These are phyloP conservation scores for Coenonympha arcania DNA, from an alignment of 2,888 invertebrate species.

Conservation along the genomic window DNA sequence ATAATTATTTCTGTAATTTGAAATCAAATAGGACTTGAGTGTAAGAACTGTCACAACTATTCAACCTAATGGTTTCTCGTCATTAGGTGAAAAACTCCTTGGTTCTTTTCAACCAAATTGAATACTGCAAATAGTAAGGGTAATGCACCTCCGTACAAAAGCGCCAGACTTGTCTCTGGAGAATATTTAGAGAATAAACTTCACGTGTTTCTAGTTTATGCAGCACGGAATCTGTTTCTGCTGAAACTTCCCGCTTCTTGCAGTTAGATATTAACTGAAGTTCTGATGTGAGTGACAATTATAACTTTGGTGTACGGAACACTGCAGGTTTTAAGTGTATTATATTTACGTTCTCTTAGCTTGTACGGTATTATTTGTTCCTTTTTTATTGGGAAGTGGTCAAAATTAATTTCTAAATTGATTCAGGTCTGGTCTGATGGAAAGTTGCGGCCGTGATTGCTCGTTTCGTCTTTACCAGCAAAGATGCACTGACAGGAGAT, in stretches of 20 bases:
- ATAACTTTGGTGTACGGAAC: slow-evolving; percentile 7
- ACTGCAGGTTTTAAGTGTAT: neutral
- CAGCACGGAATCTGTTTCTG: slow-evolving; percentile 49
- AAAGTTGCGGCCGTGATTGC: too few species aligned
- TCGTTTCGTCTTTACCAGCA: too few species aligned
- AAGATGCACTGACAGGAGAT: too few species aligned
- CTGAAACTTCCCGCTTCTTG: slow-evolving; percentile 20
- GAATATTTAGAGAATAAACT: slow-evolving; percentile 72
- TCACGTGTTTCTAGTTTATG: slow-evolving; percentile 61
- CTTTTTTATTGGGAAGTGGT: too few species aligned
- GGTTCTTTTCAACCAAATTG: neutral
- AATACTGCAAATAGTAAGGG: slow-evolving; percentile 35
- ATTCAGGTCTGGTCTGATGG: too few species aligned
- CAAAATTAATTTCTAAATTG: too few species aligned
- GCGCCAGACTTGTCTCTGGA: slow-evolving; percentile 50
- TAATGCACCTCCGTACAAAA: slow-evolving; percentile 26
- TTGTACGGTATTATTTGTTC: too few species aligned
- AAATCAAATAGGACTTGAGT: too few species aligned
- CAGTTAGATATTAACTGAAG: slow-evolving; percentile 22
- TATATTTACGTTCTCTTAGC: too few species aligned
- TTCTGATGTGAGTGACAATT: slow-evolving; percentile 25
- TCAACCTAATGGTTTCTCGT: too few species aligned
- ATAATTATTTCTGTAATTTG: too few species aligned
- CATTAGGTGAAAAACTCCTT: neutral
- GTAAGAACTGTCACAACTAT: too few species aligned